Conservation (phyloP, 2,888 invertebrate genomes). For the Salticus scenicus region DNA sequence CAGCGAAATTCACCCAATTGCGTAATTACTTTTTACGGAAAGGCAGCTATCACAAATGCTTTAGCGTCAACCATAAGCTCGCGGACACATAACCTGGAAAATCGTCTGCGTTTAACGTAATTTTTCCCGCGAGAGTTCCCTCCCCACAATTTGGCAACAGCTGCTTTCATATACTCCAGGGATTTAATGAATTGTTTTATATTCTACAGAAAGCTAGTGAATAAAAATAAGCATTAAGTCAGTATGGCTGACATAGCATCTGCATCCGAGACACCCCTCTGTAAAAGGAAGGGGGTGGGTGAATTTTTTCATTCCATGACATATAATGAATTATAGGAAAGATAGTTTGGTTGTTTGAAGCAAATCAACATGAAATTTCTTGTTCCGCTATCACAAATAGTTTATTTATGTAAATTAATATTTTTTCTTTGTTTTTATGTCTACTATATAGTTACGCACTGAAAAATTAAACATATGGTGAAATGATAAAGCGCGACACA, state of each 20-base stretch:
- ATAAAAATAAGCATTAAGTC: constrained; percentile 68
- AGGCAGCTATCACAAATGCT: neutral
- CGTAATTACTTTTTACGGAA: constrained; percentile 7
- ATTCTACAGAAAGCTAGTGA: constrained; percentile 41
- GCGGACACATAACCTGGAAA: constrained; percentile 46
- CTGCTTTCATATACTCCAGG: constrained; percentile 37
- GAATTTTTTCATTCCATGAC: neutral
- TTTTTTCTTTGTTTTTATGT: too few relatives aligned
- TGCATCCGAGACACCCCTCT: neutral
- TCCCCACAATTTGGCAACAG: constrained; percentile 28
- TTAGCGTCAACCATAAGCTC: neutral
- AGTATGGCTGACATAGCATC: constrained; percentile 40
- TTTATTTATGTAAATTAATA: too few relatives aligned
- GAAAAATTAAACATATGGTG: too few relatives aligned
- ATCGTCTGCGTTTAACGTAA: constrained; percentile 50
- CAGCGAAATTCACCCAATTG: neutral
- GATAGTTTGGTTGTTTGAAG: too few relatives aligned
- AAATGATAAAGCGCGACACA: too few relatives aligned
- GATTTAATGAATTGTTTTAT: constrained; percentile 47
- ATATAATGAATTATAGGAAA: too few relatives aligned
- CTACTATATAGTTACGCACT: too few relatives aligned
- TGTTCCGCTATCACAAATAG: too few relatives aligned
- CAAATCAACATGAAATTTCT: too few relatives aligned
- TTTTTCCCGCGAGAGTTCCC: constrained; percentile 37
- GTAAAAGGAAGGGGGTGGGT: neutral